Evolutionary conservation across 2,888 invertebrate species (phyloP), one percentile per base, ranked within the genome.

Genomic region (Campoplex capitator): DNA sequence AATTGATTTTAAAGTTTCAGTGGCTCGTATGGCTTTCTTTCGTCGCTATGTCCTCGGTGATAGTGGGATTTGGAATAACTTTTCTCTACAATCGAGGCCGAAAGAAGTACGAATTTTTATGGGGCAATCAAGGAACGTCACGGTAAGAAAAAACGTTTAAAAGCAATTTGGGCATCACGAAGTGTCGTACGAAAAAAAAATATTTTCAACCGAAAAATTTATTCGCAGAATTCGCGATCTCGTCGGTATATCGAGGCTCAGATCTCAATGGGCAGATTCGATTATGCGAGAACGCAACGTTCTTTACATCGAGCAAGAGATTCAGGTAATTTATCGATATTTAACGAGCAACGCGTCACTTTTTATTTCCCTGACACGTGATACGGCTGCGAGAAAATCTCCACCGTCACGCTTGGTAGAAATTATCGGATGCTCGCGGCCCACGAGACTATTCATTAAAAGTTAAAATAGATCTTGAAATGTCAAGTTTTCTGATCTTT

Each of bases 271-370:
- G 92, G 79, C 80, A 13, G 79, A 90, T 77, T 51, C 89, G 6
- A 77, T 92, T 38, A 84, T 92, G 48, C 91, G 89, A 13, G 91
- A 91, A 45, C 90, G 89, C 6, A 94, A 94, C 80, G 85, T 91
- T 79, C 87, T 93, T 42, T 94, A 94, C 56, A 88, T 91, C 0
- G 89, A 90, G 62, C 88, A 91, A 13, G 90, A 91, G 71, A 88
- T 88, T 16, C 90, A 91, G 90, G 93, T 93, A 89, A 89, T n/a
- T 32, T 0, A 38, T 23, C 58, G 23, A 16, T 51, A 18, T 38
- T 38, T 38, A 0, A 38, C 38, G 38, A 38, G 38, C 4, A 38
- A 4, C 6, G 3, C 38, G 6, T 54, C 9, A 56, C n/a, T 18
- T 42, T 42, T 42, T 38, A 2, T n/a, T 51, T 51, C 6, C 6